Conservation (phyloP, 2,888 invertebrate genomes). For the Drosophila neoperkinsi region DNA sequence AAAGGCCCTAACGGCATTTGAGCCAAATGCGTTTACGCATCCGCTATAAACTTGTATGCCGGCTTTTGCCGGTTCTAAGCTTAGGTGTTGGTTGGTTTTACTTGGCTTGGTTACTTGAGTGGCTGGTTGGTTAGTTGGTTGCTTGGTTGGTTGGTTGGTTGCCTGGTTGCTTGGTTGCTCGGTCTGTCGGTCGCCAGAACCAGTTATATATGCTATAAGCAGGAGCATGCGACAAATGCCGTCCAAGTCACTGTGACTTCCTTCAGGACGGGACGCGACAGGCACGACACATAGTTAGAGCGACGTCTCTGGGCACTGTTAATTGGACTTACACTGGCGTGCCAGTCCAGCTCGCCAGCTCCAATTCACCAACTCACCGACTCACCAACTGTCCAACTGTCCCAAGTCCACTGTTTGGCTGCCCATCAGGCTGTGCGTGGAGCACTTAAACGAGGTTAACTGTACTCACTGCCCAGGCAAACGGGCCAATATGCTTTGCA, state of each 20-base stretch:
- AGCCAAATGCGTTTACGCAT: conserved; percentile 84
- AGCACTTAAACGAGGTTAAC: conserved; percentile 80
- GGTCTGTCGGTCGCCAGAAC: conserved; percentile 68
- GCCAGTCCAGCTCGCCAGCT: conserved; percentile 38
- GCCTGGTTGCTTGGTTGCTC: conserved; percentile 24
- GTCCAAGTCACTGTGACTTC: conserved; percentile 73
- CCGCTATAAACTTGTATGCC: conserved; percentile 83
- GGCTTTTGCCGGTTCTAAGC: conserved; percentile 70
- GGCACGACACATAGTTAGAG: conserved; percentile 52
- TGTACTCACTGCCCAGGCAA: conserved; percentile 67
- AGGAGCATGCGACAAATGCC: conserved; percentile 80
- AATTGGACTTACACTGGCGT: conserved; percentile 70
- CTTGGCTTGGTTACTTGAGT: conserved; percentile 24
- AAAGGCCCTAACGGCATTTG: conserved; percentile 84
- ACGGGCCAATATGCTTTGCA: conserved; percentile 32
- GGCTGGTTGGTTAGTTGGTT: conserved; percentile 20
- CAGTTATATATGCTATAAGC: conserved; percentile 76
- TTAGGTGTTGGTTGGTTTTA: conserved; percentile 49
- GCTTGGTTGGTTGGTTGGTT: conserved; percentile 11
- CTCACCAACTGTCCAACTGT: conserved; percentile 8
- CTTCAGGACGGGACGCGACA: conserved; percentile 69
- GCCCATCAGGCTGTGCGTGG: conserved; percentile 64
- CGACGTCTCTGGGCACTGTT: conserved; percentile 69
- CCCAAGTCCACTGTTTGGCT: conserved; percentile 10
- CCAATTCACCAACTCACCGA: neutral